A percentile compares a stretch with the other conserved stretches of the same genome.
These are phyloP conservation scores for Colistium nudipinnis DNA, from an alignment of 2,113 vertebrate species.

Conservation along the genomic window DNA sequence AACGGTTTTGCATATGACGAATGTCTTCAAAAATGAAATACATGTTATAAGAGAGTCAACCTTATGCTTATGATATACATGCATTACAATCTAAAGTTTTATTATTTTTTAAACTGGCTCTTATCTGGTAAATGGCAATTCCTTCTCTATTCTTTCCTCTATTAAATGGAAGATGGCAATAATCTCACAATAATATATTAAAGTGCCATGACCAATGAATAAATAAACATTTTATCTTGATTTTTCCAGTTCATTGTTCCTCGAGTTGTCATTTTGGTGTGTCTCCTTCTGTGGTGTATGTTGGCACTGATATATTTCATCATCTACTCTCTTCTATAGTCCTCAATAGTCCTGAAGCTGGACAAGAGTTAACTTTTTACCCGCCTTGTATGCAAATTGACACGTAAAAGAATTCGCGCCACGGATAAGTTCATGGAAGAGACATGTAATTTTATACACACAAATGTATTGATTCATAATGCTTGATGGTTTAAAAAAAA, in stretches of 20 bases:
- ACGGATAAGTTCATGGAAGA: conserved; percentile 62
- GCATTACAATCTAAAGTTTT: neutral
- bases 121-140: neutral
- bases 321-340: no score
- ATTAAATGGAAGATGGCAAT: neutral
- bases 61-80: conserved; percentile 9
- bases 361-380: conserved; percentile 52
- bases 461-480: rapidly evolving
- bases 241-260: neutral
- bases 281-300: neutral
- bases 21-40: conserved; percentile 7
- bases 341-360: conserved; percentile 15
- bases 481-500: rapidly evolving
- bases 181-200: conserved; percentile 5
- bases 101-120: conserved; percentile 6
- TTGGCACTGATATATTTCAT: neutral
- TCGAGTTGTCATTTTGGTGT: neutral
- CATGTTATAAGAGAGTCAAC: conserved; percentile 17
- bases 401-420: conserved; percentile 76
- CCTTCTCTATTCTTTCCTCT: neutral
- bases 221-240: neutral
- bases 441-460: rapidly evolving
- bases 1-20: conserved; percentile 41
- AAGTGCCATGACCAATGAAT: neutral
- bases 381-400: conserved; percentile 76